Conservation (phyloP, 2,888 invertebrate species). For the Ophioninae sp. region DNA sequence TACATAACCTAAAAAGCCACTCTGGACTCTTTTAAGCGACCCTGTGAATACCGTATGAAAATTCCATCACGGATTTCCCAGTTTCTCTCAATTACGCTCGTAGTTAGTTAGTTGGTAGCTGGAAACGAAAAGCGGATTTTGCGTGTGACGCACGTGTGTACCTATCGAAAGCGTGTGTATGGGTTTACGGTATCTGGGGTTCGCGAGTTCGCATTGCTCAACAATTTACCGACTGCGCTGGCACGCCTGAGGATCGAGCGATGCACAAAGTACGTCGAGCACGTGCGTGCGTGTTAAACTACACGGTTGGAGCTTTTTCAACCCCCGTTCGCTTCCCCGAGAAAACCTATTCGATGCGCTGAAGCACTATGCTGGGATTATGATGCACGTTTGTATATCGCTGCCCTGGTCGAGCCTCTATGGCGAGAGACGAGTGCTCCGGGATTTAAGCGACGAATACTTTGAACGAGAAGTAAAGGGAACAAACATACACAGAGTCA, state of each 20-base stretch:
- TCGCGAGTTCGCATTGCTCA: background rate
- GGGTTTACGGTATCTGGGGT: background rate
- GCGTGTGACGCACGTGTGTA: background rate
- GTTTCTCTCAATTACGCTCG: background rate
- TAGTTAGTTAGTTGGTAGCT: background rate
- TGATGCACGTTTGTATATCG: conserved; percentile 25
- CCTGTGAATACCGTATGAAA: background rate
- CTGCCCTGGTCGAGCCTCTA: background rate
- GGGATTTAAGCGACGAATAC: conserved; percentile 33
- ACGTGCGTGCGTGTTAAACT: background rate
- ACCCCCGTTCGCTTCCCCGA: conserved; percentile 9
- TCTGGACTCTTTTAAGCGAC: background rate
- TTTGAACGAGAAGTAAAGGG: conserved; percentile 8
- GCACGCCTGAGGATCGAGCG: conserved; percentile 12
- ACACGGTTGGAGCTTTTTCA: conserved; percentile 28
- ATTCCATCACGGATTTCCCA: background rate
- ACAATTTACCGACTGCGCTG: conserved; percentile 17
- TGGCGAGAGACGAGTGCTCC: background rate
- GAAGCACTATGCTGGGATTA: conserved; percentile 14
- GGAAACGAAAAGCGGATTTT: background rate
- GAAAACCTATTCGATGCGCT: conserved; percentile 41
- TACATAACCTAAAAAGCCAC: background rate
- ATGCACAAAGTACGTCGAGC: conserved; percentile 26
- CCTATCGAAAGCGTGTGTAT: background rate
- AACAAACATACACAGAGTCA: conserved; percentile 14